These are phyloP conservation scores for Cyclophora punctaria DNA, from an alignment of 2,888 invertebrate species.

Conservation along the genomic window DNA sequence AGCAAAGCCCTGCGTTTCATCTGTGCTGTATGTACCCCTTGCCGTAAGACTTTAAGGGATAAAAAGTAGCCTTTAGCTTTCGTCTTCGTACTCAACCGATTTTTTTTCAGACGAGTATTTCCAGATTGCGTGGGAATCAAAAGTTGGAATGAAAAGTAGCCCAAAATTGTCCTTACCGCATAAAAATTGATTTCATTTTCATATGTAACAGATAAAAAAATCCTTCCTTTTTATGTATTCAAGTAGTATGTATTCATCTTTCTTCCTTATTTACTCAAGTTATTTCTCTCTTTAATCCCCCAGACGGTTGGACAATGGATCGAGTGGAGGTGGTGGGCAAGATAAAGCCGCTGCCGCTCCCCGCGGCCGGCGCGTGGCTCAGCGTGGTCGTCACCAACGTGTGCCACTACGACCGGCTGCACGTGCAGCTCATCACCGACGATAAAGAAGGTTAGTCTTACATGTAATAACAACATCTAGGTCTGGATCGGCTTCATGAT, in stretches of 20 bases:
- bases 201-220: not conserved
- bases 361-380: slow-evolving; percentile 44
- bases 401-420: slow-evolving; percentile 51
- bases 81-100: too few species aligned
- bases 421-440: slow-evolving; percentile 40
- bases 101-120: too few species aligned
- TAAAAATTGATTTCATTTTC: not conserved
- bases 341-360: slow-evolving; percentile 35
- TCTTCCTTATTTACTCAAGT: too few species aligned
- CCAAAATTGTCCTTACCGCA: not conserved
- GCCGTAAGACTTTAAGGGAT: too few species aligned
- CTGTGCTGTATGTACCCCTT: too few species aligned
- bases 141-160: not conserved
- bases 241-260: too few species aligned
- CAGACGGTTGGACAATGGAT: slow-evolving; percentile 67
- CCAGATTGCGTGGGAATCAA: not conserved
- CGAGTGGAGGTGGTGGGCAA: slow-evolving; percentile 37
- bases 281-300: not conserved
- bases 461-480: not conserved
- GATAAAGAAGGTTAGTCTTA: slow-evolving; percentile 14
- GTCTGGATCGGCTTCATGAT: too few species aligned
- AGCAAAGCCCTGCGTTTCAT: too few species aligned
- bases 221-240: too few species aligned
- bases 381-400: slow-evolving; percentile 45
- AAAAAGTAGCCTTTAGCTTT: too few species aligned